Conservation (phyloP, 53 echinoderm and acorn worm species). For the Holothuria leucospilota region DNA sequence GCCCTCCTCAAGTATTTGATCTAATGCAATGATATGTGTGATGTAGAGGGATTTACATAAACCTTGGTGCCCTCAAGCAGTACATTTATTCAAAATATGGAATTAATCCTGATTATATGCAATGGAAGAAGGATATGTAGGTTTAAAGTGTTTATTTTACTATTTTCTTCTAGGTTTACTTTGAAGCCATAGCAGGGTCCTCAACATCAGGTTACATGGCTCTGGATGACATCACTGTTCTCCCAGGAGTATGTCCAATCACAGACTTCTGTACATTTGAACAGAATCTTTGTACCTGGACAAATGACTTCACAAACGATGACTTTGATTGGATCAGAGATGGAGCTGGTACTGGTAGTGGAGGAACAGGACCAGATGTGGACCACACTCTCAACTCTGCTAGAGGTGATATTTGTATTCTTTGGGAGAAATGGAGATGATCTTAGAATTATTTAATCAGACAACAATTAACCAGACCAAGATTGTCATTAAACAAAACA, state of each 20-base stretch:
- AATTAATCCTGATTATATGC: background rate
- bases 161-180: constrained; percentile 5
- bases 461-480: too few relatives aligned
- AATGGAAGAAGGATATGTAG: background rate
- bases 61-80: background rate
- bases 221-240: constrained; percentile 74
- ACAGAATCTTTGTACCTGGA: constrained; percentile 72
- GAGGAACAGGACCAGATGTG: constrained; percentile 71
- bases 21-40: too few relatives aligned
- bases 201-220: constrained; percentile 67
- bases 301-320: constrained; percentile 76
- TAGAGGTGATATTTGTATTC: constrained; percentile 48
- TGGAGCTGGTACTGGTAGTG: constrained; percentile 69
- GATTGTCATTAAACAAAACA: too few relatives aligned
- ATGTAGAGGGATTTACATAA: too few relatives aligned
- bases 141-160: background rate
- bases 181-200: constrained; percentile 56
- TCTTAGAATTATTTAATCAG: too few relatives aligned
- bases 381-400: constrained; percentile 81
- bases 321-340: constrained; percentile 90
- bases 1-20: too few relatives aligned
- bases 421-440: too few relatives aligned
- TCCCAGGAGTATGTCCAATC: constrained; percentile 62
- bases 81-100: too few relatives aligned
- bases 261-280: constrained; percentile 89